A percentile compares a stretch with the other conserved stretches of the same genome.
Conservation (phyloP, 2,113 vertebrate genomes). For the Pipa parva region DNA sequence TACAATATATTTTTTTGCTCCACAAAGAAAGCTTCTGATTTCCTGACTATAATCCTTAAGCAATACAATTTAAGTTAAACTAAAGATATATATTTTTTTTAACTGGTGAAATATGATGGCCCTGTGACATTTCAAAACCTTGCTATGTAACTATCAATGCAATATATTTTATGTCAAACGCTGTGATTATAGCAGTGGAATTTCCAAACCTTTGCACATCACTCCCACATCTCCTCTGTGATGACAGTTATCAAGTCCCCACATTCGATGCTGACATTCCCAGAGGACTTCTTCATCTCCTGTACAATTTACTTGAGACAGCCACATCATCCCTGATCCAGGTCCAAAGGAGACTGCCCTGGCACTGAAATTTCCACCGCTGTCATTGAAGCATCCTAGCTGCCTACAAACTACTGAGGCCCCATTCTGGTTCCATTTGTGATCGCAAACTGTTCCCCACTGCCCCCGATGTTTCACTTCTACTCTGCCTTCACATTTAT, state of each 20-base stretch:
- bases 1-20: too few relatives aligned
- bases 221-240: slow-evolving; percentile 60
- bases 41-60: too few relatives aligned
- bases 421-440: slow-evolving; percentile 48
- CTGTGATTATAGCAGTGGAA: too few relatives aligned
- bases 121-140: too few relatives aligned
- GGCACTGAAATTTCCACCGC: too few relatives aligned
- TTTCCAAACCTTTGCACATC: slow-evolving; percentile 49
- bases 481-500: slow-evolving; percentile 56
- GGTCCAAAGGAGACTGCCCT: slow-evolving; percentile 57
- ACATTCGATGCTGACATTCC: slow-evolving; percentile 49
- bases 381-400: slow-evolving; percentile 55
- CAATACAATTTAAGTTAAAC: too few relatives aligned
- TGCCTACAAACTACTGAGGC: slow-evolving; percentile 52
- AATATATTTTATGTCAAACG: too few relatives aligned
- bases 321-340: slow-evolving; percentile 55
- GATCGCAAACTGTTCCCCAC: slow-evolving; percentile 50
- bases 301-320: slow-evolving; percentile 56
- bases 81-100: too few relatives aligned
- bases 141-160: too few relatives aligned
- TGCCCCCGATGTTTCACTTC: slow-evolving; percentile 51
- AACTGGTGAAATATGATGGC: too few relatives aligned
- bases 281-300: slow-evolving; percentile 53
- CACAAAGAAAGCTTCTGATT: too few relatives aligned
- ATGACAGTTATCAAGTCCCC: slow-evolving; percentile 56